Evolutionary conservation across 2,888 invertebrate species (phyloP), one percentile per base, ranked within the genome.

Genomic region (Brachypterus glaber): DNA sequence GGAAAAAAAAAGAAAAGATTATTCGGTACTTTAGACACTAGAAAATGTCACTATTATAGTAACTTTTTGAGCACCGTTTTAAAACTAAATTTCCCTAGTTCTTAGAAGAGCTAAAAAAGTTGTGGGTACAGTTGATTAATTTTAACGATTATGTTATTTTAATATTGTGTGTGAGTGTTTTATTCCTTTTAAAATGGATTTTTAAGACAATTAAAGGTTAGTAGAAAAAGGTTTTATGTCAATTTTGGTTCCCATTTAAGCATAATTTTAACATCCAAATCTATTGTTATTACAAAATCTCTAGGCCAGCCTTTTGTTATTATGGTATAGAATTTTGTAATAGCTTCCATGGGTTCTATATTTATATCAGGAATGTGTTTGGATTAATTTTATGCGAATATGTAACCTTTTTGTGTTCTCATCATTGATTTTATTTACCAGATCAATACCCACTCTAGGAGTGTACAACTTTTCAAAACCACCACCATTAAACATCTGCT

Each of bases 381-480:
- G n/a, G n/a, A n/a, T n/a, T n/a, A n/a, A n/a, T n/a, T n/a, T n/a
- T n/a, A n/a, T n/a, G n/a, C n/a, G n/a, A 21, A 21, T 21, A 27
- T 27, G 7, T 11, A 5, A 13, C 7, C 9, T 27, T 33, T 8
- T 33, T 39, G 17, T 38, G 33, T 46, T 37, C 43, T 49, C 42
- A 50, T 48, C 52, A 57, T 57, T 57, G 56, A 57, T 56, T 57
- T 58, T 57, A 50, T 46, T 45, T 41, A 48, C 48, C 55, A 58
- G 55, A 58, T 58, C 58, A 58, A 58, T 58, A 58, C 41, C 40
- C 42, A 41, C 45, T 46, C 42, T 41, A 49, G 51, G 49, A 49
- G 48, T 50, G 47, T 49, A 45, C 48, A 45, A 24, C 46, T 45
- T 40, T 40, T 34, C 48, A 32, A 29, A 43, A 36, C 33, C 36